Base-by-base conservation (phyloP, 2,113 vertebrate species). In the Prietella phreatophila region DNA sequence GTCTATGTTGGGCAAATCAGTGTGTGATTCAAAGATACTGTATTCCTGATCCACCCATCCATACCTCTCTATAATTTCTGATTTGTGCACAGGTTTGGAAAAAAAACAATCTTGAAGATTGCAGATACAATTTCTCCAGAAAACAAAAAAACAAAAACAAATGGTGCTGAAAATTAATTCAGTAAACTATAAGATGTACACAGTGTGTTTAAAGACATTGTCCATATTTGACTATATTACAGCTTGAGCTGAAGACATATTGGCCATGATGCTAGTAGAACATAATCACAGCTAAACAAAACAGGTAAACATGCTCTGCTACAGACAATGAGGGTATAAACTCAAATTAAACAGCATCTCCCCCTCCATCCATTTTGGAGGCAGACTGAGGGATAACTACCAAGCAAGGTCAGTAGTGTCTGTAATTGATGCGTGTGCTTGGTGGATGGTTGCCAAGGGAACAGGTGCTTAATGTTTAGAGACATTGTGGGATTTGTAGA, bases 401-500 rank as follows among this genome's bases (percentile, higher is more conserved):
- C 73, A 83, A 55, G 20, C 53, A 85, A 84, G 85, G 79, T 25
- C 39, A 80, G 82, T 50, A 47, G n/a, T 75, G 86, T 90, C 87
- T 89, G 87, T 89, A 89, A 93, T 89, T 87, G 89, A 30, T 30
- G 89, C 85, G 50, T 84, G 82, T 91, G 91, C 89, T 86, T 75
- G 82, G 39, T 88, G 84, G 83, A 88, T 47, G 67, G 71, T 84
- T 82, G 80, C 69, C 76, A 20, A 80, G 73, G 89, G 88, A 93
- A 92, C 90, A 93, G 90, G 89, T 93, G 90, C 89, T 94, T 92
- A 90, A 93, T 87, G 89, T 86, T 91, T 71, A 78, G 88, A 75
- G 80, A 91, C 75, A 87, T 91, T 86, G 78, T 90, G 85, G 86
- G 67, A 83, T 86, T 86, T 79, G 82, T 84, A 84, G 75, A 20